Base-by-base conservation (phyloP, 2,113 vertebrate genomes). In the Phainopepla nitens region DNA sequence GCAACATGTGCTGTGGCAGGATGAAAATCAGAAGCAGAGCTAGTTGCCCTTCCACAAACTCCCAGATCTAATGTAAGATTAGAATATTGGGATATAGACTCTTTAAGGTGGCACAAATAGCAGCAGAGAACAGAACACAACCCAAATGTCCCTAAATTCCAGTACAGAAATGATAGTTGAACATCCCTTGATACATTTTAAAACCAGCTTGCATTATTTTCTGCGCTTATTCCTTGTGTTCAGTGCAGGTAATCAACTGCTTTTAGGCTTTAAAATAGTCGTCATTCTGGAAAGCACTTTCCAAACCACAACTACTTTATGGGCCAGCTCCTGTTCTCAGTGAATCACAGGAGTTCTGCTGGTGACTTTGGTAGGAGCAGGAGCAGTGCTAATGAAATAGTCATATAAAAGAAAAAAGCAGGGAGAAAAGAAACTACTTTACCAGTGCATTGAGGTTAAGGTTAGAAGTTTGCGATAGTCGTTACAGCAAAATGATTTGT, bases 11-110 rank as follows among this genome's bases (percentile, higher is more conserved):
- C 88, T 87, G 45, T 79, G 49, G 57, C 50, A 87, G 54, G 35
- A 79, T 57, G 53, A 89, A 94, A 97, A 96, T 91, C 49, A 72
- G 89, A 87, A 96, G 70, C 77, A 87, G 94, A 87, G 29, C 25
- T 86, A 62, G 47, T 21, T 88, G 35, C 33, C 54, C 54, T 83
- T 80, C 39, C 44, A 80, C 62, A 64, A 90, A 56, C 19, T 56
- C 76, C 27, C 27, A 64, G 22, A 66, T 70, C 44, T 64, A 19
- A 77, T 35, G 22, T 62, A 51, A 81, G 64, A 17, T 62, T 60
- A 81, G 42, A 47, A 39, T 70, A 41, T 70, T 73, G 20, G 45
- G 50, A 54, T 41, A 25, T 49, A 86, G 60, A 22, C 28, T 47
- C 3, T 47, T 82, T 65, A 71, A 90, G 64, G 54, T 53, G 56